Evolutionary conservation across 2,113 vertebrate genomes (phyloP).

Genomic region (Merops nubicus): DNA sequence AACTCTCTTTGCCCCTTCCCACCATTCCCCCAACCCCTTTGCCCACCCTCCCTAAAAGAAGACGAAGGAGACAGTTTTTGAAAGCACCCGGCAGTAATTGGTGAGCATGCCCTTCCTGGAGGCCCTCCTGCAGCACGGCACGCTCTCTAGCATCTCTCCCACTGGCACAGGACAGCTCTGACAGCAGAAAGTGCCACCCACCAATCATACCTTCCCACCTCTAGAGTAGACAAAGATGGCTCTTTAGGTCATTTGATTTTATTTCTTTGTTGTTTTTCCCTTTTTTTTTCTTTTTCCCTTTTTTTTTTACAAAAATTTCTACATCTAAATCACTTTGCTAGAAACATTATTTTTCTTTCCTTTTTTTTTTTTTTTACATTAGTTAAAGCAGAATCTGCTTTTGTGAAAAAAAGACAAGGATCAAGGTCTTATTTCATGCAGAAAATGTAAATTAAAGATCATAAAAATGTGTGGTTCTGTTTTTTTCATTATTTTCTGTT

Average conservation of each 20-base stretch:
- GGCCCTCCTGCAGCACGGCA: background rate
- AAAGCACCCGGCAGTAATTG: background rate
- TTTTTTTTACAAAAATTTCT: conserved; percentile 61
- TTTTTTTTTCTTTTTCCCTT: background rate
- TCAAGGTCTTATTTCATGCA: conserved; percentile 71
- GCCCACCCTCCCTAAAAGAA: background rate
- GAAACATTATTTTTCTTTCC: conserved; percentile 67
- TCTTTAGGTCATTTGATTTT: conserved; percentile 60
- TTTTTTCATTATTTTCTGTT: background rate
- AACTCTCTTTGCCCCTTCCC: background rate
- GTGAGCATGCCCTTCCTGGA: background rate
- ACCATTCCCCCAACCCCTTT: background rate
- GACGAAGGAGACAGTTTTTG: conserved; percentile 17
- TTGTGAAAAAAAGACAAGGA: conserved; percentile 59
- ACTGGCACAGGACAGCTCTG: background rate
- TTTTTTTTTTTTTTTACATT: conserved; percentile 44
- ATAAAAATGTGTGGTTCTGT: conserved; percentile 36
- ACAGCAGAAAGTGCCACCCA: background rate
- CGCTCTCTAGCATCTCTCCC: background rate
- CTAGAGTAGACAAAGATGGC: conserved; percentile 69
- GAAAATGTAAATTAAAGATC: conserved; percentile 68
- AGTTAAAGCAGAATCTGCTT: conserved; percentile 66
- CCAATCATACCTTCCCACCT: conserved; percentile 9
- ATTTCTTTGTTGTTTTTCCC: conserved; percentile 42
- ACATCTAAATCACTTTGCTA: conserved; percentile 70